A percentile compares a stretch with the other conserved stretches of the same genome.
Conservation (phyloP, 2,888 invertebrate genomes). For the Hipparchia semele region DNA sequence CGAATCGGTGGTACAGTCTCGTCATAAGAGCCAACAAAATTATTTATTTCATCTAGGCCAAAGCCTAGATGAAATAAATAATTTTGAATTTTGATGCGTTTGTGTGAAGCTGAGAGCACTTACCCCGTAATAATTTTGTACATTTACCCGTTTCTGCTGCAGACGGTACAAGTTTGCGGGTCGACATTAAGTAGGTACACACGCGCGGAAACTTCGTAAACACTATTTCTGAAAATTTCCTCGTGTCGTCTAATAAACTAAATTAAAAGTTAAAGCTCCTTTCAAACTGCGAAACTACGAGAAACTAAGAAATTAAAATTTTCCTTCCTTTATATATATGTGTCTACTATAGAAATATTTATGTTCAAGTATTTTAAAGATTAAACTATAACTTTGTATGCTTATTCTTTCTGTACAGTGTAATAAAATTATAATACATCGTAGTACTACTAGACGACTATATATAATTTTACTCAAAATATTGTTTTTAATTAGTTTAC, state of each 20-base stretch:
- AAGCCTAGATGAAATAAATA: too few relatives aligned
- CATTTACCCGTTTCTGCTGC: constrained; percentile 24
- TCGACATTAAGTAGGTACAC: constrained; percentile 42
- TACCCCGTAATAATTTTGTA: constrained; percentile 23
- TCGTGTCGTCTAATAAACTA: constrained; percentile 41
- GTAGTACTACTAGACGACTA: too few relatives aligned
- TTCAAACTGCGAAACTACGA: constrained; percentile 28
- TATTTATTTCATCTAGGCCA: too few relatives aligned
- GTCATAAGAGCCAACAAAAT: too few relatives aligned
- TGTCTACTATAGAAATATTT: background rate
- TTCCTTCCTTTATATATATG: background rate
- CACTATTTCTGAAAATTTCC: constrained; percentile 43
- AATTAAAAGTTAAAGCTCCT: constrained; percentile 39
- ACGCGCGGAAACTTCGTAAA: constrained; percentile 39
- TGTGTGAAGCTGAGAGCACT: background rate
- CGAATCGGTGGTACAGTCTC: too few relatives aligned
- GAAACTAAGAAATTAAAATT: constrained; percentile 39
- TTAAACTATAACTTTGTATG: background rate
- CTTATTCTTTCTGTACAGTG: too few relatives aligned
- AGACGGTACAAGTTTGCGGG: constrained; percentile 36
- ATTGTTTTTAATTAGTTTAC: too few relatives aligned
- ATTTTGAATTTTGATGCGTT: background rate
- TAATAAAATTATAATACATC: too few relatives aligned
- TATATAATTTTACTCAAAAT: too few relatives aligned
- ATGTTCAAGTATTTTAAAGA: background rate